A percentile compares a stretch with the other conserved stretches of the same genome.
Evolutionary conservation across 1,140 invertebrate species (phyloP).

Genomic region (Polyergus mexicanus): DNA sequence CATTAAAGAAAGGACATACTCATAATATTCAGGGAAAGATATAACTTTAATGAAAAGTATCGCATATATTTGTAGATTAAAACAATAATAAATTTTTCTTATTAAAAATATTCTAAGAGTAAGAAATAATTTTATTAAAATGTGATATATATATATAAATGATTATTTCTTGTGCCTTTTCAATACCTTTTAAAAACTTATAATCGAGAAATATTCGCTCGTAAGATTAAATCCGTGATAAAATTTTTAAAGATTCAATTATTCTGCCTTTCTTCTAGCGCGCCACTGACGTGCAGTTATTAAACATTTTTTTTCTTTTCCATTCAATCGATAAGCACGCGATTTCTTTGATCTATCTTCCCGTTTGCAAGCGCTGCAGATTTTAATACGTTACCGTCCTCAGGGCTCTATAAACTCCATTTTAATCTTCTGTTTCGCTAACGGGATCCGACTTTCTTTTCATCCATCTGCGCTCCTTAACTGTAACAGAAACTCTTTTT

Average conservation of each 20-base stretch:
- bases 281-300: conserved; percentile 38
- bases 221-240: conserved; percentile 17
- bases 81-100: not conserved
- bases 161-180: not conserved
- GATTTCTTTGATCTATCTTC: conserved; percentile 51
- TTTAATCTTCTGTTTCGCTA: conserved; percentile 51
- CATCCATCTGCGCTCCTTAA: not conserved
- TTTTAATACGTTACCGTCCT: conserved; percentile 58
- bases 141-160: not conserved
- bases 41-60: not conserved
- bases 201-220: conserved; percentile 13
- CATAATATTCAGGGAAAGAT: not conserved
- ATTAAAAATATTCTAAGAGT: not conserved
- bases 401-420: conserved; percentile 49
- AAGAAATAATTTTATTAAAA: not conserved
- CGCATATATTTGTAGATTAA: not conserved
- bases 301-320: conserved; percentile 51
- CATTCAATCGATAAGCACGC: conserved; percentile 53
- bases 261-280: conserved; percentile 26
- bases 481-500: conserved; percentile 19
- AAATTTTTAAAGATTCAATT: conserved; percentile 55
- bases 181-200: not conserved
- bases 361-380: conserved; percentile 21
- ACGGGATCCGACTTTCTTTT: conserved; percentile 26
- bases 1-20: not conserved